phyloP scores from a whole-genome alignment of 2,113 vertebrate genomes.

The Oreocharis arfaki region DNA sequence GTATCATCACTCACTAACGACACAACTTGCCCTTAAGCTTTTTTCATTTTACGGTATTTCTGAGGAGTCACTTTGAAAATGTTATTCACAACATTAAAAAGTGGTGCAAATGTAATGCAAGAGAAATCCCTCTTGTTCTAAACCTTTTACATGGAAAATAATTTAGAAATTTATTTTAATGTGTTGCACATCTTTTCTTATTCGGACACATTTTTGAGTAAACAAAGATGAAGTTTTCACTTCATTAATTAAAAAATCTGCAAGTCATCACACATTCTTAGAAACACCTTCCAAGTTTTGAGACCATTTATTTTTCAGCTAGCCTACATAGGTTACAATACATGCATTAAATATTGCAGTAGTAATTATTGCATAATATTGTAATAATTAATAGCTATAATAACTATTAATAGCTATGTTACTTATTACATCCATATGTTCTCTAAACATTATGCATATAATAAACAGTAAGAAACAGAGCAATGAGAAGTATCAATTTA shows the following conservation, averaged over 20 bases:
- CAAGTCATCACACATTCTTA: background rate
- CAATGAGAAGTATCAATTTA: background rate
- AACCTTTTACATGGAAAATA: background rate
- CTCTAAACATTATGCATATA: background rate
- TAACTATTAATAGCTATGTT: background rate
- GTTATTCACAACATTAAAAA: conserved; percentile 42
- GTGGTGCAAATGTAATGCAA: background rate
- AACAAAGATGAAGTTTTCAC: background rate
- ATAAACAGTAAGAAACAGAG: background rate
- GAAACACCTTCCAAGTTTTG: background rate
- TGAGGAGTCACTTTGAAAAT: conserved; percentile 47
- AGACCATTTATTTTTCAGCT: background rate
- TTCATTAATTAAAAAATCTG: background rate
- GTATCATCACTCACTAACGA: conserved; percentile 26
- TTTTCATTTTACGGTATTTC: conserved; percentile 44
- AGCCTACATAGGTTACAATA: background rate
- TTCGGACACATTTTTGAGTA: background rate
- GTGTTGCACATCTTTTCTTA: background rate
- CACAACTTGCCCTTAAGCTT: conserved; percentile 49
- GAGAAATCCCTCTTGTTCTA: background rate
- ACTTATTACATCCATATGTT: background rate
- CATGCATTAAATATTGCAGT: background rate
- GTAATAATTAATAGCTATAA: background rate
- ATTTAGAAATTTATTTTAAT: background rate
- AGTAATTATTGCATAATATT: background rate